These are phyloP conservation scores for Hemibagrus wyckioides DNA, from an alignment of 2,113 vertebrate species.

Conservation along the genomic window DNA sequence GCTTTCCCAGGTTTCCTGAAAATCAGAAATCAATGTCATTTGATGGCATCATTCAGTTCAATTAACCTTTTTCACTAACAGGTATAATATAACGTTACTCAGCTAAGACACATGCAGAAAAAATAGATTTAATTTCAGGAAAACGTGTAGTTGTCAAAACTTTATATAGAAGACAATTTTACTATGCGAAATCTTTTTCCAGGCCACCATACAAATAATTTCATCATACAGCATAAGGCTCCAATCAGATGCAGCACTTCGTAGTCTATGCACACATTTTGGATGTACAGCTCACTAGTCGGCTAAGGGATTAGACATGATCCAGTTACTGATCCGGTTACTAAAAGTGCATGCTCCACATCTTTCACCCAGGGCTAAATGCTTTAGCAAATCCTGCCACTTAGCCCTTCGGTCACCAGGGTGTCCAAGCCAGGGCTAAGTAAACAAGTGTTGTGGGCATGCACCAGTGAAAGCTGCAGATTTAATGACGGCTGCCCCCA, in stretches of 20 bases:
- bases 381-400: constrained; percentile 25
- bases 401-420: constrained; percentile 10
- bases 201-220: neutral
- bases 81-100: neutral
- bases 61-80: neutral
- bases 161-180: neutral
- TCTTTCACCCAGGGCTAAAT: constrained; percentile 30
- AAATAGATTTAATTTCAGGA: neutral
- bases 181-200: neutral
- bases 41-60: neutral
- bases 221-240: neutral
- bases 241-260: neutral
- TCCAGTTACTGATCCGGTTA: constrained; percentile 40
- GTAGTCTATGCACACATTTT: neutral
- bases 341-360: constrained; percentile 39
- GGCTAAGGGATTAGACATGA: constrained; percentile 23
- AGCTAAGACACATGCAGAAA: neutral
- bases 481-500: constrained; percentile 2
- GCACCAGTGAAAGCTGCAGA: neutral
- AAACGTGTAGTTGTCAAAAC: neutral
- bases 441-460: constrained; percentile 23
- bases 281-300: constrained; percentile 16
- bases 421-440: neutral
- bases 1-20: too few relatives aligned
- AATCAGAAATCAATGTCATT: too few relatives aligned